These are phyloP conservation scores for Metopia argyrocephala DNA, from an alignment of 2,888 invertebrate species.

Conservation along the genomic window DNA sequence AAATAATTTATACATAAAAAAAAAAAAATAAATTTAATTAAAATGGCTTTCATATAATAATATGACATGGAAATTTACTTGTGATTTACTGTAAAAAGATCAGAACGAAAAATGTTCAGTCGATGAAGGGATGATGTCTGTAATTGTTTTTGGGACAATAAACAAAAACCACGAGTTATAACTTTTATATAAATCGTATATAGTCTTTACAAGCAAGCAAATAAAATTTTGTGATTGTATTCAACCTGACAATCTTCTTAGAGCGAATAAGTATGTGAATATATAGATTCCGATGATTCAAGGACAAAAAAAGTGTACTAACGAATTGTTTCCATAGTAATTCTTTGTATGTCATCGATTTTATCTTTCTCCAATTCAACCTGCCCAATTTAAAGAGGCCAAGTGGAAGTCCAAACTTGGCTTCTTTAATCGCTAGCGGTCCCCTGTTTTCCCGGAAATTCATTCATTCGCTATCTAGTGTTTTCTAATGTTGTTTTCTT, in stretches of 20 bases:
- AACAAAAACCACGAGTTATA: background rate
- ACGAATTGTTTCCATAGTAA: no score
- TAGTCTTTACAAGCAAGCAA: constrained; percentile 5
- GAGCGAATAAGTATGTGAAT: no score
- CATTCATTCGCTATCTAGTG: no score
- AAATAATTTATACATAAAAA: constrained; percentile 39
- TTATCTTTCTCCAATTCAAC: no score
- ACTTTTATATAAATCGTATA: background rate
- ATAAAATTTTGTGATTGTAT: constrained; percentile 16
- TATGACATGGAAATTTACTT: constrained; percentile 50
- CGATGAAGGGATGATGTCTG: constrained; percentile 25
- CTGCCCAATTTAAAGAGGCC: no score
- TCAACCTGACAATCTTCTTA: constrained; percentile 61
- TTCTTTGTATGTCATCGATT: no score
- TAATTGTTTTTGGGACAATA: constrained; percentile 19
- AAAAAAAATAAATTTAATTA: background rate
- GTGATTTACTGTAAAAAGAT: constrained; percentile 16
- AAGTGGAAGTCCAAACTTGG: no score
- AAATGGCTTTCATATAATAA: constrained; percentile 31
- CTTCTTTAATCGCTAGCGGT: no score
- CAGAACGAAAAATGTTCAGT: constrained; percentile 25
- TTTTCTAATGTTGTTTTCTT: no score
- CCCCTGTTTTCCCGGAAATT: no score
- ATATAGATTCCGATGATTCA: no score
- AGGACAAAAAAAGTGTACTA: no score